Evolutionary conservation across 2,113 vertebrate species (phyloP), one percentile per base, ranked within the genome.

Genomic region (Pteropus alecto): DNA sequence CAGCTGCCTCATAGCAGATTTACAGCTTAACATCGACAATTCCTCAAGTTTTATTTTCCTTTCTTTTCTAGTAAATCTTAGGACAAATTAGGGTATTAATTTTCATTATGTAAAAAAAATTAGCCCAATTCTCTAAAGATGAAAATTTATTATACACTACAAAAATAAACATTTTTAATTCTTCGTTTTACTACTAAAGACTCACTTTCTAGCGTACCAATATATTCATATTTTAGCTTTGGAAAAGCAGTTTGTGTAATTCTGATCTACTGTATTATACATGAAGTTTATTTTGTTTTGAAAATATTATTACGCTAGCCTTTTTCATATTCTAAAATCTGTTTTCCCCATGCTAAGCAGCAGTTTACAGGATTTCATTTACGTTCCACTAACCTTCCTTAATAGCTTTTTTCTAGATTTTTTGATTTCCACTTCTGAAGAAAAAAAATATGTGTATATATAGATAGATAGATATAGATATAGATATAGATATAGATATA

Each of bases 401-500:
- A 70, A 76, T 54, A 88, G 74, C 28, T 90, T 6, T 82, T 90
- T 93, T 76, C 8, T 93, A 6, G 83, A 92, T 96, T 46, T 90
- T 83, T 76, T 8, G 88, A 79, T 96, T 89, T 87, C 56, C 61
- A 84, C 84, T 90, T 82, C 98, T 98, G 93, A 92, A 48, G 10
- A 67, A 74, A 67, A 24, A 58, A 94, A 81, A 28, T 54, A 54
- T 54, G 22, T 58, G 9, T 58, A 2, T 58, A 22, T 8, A 21
- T 58, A n/a, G n/a, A n/a, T n/a, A n/a, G n/a, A 58, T 21, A 77
- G 26, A 65, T 92, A 90, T 30, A 74, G 0, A 46, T 12, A 46
- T 46, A 46, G 7, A 46, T 51, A 51, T 51, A 43, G 5, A 43
- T 43, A 43, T 43, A 43, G 1, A 43, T 43, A 51, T 74, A 77